Evolutionary conservation across 1,140 invertebrate species (phyloP).

Genomic region (Drosophila pseudoananassae): DNA sequence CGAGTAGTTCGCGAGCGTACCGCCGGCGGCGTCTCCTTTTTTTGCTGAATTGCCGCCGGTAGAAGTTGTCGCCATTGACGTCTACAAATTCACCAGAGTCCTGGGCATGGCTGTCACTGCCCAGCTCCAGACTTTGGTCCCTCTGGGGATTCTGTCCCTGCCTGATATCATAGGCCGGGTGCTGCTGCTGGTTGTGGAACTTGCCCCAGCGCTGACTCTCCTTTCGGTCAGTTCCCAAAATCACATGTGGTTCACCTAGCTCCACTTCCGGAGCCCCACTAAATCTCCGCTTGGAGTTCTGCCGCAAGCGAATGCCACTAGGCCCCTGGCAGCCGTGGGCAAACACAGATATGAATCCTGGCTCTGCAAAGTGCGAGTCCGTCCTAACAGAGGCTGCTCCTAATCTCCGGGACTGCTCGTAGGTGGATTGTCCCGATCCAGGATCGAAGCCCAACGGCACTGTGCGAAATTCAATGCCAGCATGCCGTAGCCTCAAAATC

Average conservation of each 20-base stretch:
- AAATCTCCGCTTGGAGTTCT: constrained; percentile 79
- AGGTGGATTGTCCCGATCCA: constrained; percentile 23
- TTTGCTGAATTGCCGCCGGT: constrained; percentile 55
- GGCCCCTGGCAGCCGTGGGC: constrained; percentile 90
- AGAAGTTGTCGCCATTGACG: constrained; percentile 70
- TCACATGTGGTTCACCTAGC: constrained; percentile 68
- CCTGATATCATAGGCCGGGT: constrained; percentile 67
- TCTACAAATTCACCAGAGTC: constrained; percentile 64
- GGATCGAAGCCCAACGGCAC: constrained; percentile 67
- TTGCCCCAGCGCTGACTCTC: constrained; percentile 52
- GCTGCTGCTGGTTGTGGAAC: constrained; percentile 31
- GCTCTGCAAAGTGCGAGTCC: constrained; percentile 92
- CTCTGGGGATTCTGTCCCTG: constrained; percentile 44
- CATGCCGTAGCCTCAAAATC: constrained; percentile 90
- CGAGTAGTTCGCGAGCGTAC: constrained; percentile 11
- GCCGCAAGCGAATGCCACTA: constrained; percentile 67
- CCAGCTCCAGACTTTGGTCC: constrained; percentile 58
- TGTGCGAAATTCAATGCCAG: constrained; percentile 90
- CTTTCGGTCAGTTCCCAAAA: constrained; percentile 47
- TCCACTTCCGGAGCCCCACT: constrained; percentile 59
- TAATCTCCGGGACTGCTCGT: constrained; percentile 78
- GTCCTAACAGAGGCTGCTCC: constrained; percentile 91
- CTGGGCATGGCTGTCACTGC: constrained; percentile 39
- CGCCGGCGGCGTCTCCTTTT: constrained; percentile 56
- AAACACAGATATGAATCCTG: constrained; percentile 92